Conservation (phyloP, 2,797 vertebrate species). For the Hypotaenidia philippensis region DNA sequence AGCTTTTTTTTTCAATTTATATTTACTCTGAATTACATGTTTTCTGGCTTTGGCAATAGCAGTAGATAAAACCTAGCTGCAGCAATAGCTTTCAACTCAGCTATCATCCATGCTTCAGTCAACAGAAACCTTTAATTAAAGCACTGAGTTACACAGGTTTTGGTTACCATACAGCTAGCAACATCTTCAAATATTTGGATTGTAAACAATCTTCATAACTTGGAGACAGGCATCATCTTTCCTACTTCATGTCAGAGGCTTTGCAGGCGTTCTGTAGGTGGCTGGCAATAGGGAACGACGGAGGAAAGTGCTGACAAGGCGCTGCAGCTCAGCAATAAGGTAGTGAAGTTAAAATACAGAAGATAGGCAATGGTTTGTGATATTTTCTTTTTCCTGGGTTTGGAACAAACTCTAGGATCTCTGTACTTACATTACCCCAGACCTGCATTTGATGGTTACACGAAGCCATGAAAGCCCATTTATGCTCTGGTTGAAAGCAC, state of each 20-base stretch:
- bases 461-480: neutral
- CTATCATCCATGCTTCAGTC: conserved; percentile 28
- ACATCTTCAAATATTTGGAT: conserved; percentile 40
- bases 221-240: conserved; percentile 31
- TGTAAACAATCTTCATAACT: conserved; percentile 28
- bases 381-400: neutral
- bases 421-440: neutral
- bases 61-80: neutral
- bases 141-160: conserved; percentile 10
- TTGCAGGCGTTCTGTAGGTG: conserved; percentile 25
- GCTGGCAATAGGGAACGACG: neutral
- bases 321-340: neutral
- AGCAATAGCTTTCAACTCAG: conserved; percentile 3
- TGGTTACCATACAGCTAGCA: conserved; percentile 52
- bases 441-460: neutral
- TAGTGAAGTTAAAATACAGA: neutral
- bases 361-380: neutral
- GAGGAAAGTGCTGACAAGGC: neutral
- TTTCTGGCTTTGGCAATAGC: neutral
- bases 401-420: neutral
- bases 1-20: neutral
- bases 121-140: conserved; percentile 68
- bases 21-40: conserved; percentile 29
- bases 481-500: neutral
- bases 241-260: neutral